These are phyloP conservation scores for Encarsia formosa DNA, from an alignment of 2,888 invertebrate genomes.

Conservation along the genomic window DNA sequence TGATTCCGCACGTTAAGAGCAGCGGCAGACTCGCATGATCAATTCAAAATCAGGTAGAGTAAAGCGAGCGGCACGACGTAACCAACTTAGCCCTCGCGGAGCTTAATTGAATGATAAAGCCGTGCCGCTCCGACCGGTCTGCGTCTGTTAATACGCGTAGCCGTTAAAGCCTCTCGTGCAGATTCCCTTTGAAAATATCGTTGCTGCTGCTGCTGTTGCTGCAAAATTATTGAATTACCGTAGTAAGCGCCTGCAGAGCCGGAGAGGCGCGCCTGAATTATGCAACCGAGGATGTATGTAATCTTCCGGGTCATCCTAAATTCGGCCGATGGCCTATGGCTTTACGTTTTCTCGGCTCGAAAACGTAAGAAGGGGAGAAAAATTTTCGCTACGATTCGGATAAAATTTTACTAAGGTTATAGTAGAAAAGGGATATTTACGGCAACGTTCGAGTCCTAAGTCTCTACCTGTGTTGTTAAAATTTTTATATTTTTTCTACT, in stretches of 20 bases:
- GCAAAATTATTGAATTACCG: slow-evolving; percentile 20
- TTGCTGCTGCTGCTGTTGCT: neutral
- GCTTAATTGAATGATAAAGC: slow-evolving; percentile 30
- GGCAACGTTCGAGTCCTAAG: too few relatives aligned
- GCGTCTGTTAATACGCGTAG: slow-evolving; percentile 19
- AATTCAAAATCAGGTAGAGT: too few relatives aligned
- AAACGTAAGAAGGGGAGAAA: too few relatives aligned
- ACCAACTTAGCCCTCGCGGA: neutral
- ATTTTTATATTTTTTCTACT: too few relatives aligned
- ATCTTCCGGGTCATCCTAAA: neutral
- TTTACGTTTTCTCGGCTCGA: too few relatives aligned
- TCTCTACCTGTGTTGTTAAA: too few relatives aligned
- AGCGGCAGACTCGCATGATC: too few relatives aligned
- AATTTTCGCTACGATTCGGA: too few relatives aligned
- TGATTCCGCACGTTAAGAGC: too few relatives aligned
- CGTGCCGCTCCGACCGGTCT: slow-evolving; percentile 21
- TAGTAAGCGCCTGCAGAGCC: neutral
- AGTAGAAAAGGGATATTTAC: too few relatives aligned
- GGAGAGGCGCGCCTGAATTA: slow-evolving; percentile 7
- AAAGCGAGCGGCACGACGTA: neutral
- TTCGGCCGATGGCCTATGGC: too few relatives aligned
- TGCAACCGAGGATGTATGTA: neutral
- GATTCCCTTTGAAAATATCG: slow-evolving; percentile 19
- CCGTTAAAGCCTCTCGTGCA: neutral
- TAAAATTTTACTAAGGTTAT: too few relatives aligned